Base-by-base conservation (phyloP, 2,113 vertebrate genomes). In the Leptocoma aspasia region DNA sequence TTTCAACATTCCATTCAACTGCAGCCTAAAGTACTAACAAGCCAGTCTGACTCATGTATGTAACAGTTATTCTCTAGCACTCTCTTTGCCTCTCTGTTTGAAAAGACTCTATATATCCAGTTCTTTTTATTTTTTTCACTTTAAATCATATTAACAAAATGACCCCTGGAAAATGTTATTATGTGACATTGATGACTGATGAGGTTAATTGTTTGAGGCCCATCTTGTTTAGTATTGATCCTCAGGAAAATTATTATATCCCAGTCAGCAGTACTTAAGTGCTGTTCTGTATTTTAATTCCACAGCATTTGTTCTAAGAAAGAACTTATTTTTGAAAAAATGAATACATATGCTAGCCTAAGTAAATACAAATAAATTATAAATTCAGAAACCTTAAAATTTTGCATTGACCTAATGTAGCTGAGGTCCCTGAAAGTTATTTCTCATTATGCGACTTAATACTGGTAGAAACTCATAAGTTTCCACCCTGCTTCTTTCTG, bases 1-100 rank as follows among this genome's bases (percentile, higher is more conserved):
- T 96, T 90, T 94, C 85, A 95, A 75, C 42, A 88, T 95, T 95
- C 76, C 68, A 56, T 72, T 91, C 42, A 84, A 30, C 27, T 53
- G 66, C 15, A 42, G 39, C 19, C 71, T 15, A 33, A 33, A 94
- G 37, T 63, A 83, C 18, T 72, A 89, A 89, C 47, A 86, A 95
- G 64, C 19, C 57, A 78, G 20, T 35, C 63, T 87, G 59, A 71
- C 50, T 69, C 30, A 63, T 3, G 4, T 22, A 52, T 16, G 19
- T 19, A 13, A 66, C 7, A 54, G 44, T 20, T 70, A 82, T 54
- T 53, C 23, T 91, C 47, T 19, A 53, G 37, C 15, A 93, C 15
- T 83, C 37, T 39, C 52, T 86, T 75, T 16, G 45, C n/a, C 31
- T 56, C 16, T 18, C 22, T 65, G n/a, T 37, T 75, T 37, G 53